Base-by-base conservation (phyloP, 2,797 vertebrate genomes). In the Tachyglossus aculeatus region DNA sequence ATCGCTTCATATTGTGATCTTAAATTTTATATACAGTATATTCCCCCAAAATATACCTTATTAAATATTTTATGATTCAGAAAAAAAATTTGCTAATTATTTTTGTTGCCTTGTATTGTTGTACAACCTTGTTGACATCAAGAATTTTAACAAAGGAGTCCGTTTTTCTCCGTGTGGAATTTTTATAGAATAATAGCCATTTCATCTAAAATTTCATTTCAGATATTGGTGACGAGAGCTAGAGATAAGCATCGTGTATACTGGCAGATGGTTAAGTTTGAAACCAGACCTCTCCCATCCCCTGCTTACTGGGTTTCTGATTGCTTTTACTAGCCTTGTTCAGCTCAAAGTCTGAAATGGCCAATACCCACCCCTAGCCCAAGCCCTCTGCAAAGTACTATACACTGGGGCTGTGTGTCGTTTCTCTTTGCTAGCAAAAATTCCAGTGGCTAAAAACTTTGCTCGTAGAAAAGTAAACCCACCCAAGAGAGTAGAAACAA, bases 1-100 rank as follows among this genome's bases (percentile, higher is more conserved):
- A 96, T 94, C 63, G 95, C 95, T 97, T 97, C 94, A 95, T 96
- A 95, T 97, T 96, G 96, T 98, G 96, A 97, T 95, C 94, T 93
- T 92, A 97, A 94, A 96, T 99, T 98, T 98, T 98, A 96, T 99
- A 98, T 96, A 97, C 96, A 95, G 94, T 96, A 96, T 96, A 96
- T 95, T 91, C 92, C 93, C 32, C 94, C 87, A 80, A 96, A 96
- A 94, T 96, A 96, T 96, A 97, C 95, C 93, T 89, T 95, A 98
- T 96, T 98, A 98, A 98, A 98, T 97, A 97, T 98, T 98, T 99
- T 94, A 94, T 96, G 95, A 97, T 96, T 97, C 94, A 94, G 95
- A 93, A 93, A 80, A 93, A 92, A 51, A 90, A 77, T 38, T 47
- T 60, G 68, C 54, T 77, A 77, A 53, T 77, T 77, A 25, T 68